phyloP scores from a whole-genome alignment of 2,113 vertebrate species.

The Istiophorus platypterus region DNA sequence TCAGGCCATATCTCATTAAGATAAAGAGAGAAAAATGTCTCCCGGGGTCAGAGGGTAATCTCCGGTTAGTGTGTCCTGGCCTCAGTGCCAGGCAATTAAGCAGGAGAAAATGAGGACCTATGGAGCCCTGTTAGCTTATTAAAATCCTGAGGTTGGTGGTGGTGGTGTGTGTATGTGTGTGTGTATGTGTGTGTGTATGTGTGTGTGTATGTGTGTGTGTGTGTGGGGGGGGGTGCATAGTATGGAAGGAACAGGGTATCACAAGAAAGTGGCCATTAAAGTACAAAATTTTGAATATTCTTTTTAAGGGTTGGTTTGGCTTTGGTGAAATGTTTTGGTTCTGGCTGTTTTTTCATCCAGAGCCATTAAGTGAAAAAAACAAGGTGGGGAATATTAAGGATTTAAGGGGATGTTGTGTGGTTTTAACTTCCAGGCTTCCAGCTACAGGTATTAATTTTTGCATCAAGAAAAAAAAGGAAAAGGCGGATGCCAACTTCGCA shows the following conservation, averaged over 20 bases:
- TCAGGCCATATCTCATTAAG: conserved; percentile 74
- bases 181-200: too few species aligned
- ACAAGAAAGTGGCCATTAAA: conserved; percentile 11
- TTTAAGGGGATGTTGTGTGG: neutral
- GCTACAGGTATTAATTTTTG: conserved; percentile 27
- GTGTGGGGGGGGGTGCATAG: too few species aligned
- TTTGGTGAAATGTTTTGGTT: conserved; percentile 9
- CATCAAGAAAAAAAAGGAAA: conserved; percentile 17
- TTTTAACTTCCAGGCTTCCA: neutral
- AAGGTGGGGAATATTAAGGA: neutral
- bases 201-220: too few species aligned
- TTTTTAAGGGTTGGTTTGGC: neutral
- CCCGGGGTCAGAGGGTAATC: conserved; percentile 73
- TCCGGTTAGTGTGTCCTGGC: conserved; percentile 60
- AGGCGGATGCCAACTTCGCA: conserved; percentile 34
- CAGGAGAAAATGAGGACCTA: conserved; percentile 49
- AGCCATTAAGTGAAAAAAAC: conserved; percentile 10
- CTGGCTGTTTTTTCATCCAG: conserved; percentile 2
- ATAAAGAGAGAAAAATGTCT: conserved; percentile 59
- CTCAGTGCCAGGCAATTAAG: conserved; percentile 74
- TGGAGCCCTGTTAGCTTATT: conserved; percentile 60
- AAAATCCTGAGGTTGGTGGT: conserved; percentile 55
- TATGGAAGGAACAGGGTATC: conserved; percentile 8
- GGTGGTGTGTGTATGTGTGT: too few species aligned
- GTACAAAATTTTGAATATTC: neutral